phyloP scores from a whole-genome alignment of 2,113 vertebrate genomes.

The Steatornis caripensis region DNA sequence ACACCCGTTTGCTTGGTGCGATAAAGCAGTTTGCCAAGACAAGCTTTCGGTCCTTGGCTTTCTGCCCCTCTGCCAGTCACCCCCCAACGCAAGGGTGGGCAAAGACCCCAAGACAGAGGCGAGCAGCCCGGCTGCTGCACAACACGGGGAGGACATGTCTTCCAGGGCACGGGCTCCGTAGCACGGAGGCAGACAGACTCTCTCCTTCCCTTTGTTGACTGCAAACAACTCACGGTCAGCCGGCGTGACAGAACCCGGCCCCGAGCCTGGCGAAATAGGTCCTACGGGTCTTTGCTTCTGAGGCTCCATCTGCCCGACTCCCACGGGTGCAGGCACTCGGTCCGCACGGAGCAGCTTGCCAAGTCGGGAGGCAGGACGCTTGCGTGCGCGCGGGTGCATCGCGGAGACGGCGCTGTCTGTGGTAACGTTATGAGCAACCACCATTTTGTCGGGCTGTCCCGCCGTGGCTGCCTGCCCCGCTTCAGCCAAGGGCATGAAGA shows the following conservation, averaged over 20 bases:
- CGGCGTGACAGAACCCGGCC: background rate
- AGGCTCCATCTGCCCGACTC: background rate
- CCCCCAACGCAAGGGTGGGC: rapidly evolving
- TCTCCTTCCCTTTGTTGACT: background rate
- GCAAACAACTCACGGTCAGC: background rate
- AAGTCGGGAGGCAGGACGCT: background rate
- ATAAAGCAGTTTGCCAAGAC: background rate
- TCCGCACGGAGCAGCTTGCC: background rate
- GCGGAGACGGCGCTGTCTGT: background rate
- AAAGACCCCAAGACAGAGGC: background rate
- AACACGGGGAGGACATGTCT: background rate
- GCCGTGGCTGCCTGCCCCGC: background rate
- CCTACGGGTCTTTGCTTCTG: background rate
- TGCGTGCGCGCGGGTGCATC: background rate
- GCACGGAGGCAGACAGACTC: rapidly evolving
- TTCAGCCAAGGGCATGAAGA: background rate
- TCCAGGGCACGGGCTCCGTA: rapidly evolving
- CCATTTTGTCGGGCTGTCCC: background rate
- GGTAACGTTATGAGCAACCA: background rate
- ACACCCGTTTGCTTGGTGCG: rapidly evolving
- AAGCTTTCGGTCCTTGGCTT: background rate
- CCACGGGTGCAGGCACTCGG: background rate
- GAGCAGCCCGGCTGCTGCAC: no score
- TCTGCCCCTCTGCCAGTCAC: background rate
- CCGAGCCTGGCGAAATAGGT: background rate